Evolutionary conservation across 2,113 vertebrate genomes (phyloP), one percentile per base, ranked within the genome.

Genomic region (Ceyx margarethae): DNA sequence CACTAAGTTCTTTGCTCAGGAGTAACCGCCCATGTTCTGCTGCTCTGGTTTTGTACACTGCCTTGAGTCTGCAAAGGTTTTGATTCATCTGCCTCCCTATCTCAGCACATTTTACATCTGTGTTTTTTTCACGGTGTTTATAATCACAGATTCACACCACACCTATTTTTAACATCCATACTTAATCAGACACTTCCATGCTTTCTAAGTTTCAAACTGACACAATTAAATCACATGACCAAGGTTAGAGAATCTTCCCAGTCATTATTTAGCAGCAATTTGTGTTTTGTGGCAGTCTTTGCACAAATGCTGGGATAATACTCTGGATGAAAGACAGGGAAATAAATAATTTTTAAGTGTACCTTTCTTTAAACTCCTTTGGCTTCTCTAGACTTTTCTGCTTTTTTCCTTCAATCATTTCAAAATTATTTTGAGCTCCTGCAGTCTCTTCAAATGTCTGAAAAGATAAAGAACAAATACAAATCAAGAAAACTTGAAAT

Each of bases 291-390:
- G 62, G 31, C 33, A 62, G 26, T 17, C 17, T 64, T 40, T 72
- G 19, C 29, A 20, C 31, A 71, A 73, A 80, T 23, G 54, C 8
- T 74, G 53, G 81, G 28, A 25, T 2, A 57, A 5, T 26, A 40
- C 18, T 64, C 18, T 81, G 50, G 6, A 77, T 43, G 23, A 78
- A 78, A 74, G 13, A 37, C 81, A 81, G n/a, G 20, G 7, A 21
- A 53, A 21, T 7, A 90, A 82, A 62, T 8, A 0, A 77, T 79
- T 86, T 87, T 89, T 77, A 94, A 89, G 10, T 58, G 45, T 93
- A 97, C 95, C 97, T 97, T 96, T 97, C 94, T 93, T 97, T 94
- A 72, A 94, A 93, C 21, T 96, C 89, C 66, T 95, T 95, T 88
- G 37, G 80, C 46, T 96, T 96, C 89, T 97, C 96, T 57, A 53